A percentile compares a stretch with the other conserved stretches of the same genome.
These are phyloP conservation scores for Athetis lepigone DNA, from an alignment of 2,888 invertebrate genomes.

Conservation along the genomic window DNA sequence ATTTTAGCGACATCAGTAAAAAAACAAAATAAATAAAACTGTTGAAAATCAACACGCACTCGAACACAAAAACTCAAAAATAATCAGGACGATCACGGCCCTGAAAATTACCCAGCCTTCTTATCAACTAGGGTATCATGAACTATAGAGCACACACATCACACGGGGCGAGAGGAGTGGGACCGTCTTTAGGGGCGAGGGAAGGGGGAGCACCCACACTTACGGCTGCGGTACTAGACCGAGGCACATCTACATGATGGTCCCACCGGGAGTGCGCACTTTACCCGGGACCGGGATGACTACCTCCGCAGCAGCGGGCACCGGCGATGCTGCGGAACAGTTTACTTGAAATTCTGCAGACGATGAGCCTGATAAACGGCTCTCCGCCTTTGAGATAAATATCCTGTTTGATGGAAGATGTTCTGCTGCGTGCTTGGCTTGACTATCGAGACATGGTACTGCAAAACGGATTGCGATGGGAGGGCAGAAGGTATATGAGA, in stretches of 20 bases:
- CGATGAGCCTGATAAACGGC: slow-evolving; percentile 19
- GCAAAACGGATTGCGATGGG: slow-evolving; percentile 39
- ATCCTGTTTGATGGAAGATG: slow-evolving; percentile 46
- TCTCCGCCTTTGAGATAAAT: slow-evolving; percentile 18
- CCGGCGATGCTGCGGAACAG: slow-evolving; percentile 72
- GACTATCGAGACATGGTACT: slow-evolving; percentile 41
- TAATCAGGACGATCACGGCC: slow-evolving; percentile 27
- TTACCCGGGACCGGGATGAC: slow-evolving; percentile 86
- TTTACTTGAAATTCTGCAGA: slow-evolving; percentile 57
- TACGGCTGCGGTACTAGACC: slow-evolving; percentile 77
- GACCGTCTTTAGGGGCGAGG: slow-evolving; percentile 34
- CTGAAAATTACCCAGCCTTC: slow-evolving; percentile 45
- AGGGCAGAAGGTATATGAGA: slow-evolving; percentile 36
- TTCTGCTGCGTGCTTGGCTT: slow-evolving; percentile 38
- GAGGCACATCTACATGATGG: slow-evolving; percentile 72
- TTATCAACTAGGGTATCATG: slow-evolving; percentile 53
- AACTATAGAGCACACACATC: slow-evolving; percentile 55
- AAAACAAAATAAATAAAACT: slow-evolving; percentile 33
- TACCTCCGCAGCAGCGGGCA: slow-evolving; percentile 76
- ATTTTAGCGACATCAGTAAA: neutral
- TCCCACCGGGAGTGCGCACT: slow-evolving; percentile 80
- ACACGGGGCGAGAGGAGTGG: slow-evolving; percentile 59
- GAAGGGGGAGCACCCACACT: slow-evolving; percentile 77
- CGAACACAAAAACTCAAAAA: slow-evolving; percentile 67
- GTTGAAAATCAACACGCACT: slow-evolving; percentile 60